Conservation (phyloP, 1,140 invertebrate genomes). For the Heliothis subflexa region DNA sequence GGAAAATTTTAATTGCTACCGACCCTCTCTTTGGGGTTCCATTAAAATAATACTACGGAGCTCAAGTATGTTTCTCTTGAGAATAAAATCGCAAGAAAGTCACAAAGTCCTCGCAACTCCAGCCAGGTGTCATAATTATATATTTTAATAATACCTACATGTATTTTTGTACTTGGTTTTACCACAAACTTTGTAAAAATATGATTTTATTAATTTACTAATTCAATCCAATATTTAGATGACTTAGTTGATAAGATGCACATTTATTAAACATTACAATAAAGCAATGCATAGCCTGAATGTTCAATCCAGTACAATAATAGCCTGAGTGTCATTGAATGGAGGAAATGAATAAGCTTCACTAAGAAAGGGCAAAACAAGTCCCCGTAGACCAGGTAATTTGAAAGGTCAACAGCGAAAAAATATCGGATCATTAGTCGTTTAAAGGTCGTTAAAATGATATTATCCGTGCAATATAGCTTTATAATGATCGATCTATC, state of each 20-base stretch:
- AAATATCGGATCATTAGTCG: conserved; percentile 44
- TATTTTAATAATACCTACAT: neutral
- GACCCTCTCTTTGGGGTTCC: conserved; percentile 49
- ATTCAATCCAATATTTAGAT: no score
- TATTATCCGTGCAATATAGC: conserved; percentile 50
- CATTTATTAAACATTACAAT: no score
- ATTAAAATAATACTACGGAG: conserved; percentile 59
- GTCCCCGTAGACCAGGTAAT: conserved; percentile 32
- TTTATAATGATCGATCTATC: conserved; percentile 65
- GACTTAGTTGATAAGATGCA: no score
- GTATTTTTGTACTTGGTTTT: no score
- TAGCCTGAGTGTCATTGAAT: neutral
- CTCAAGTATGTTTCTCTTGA: conserved; percentile 52
- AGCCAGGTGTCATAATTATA: conserved; percentile 33
- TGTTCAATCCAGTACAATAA: neutral
- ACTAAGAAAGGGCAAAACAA: conserved; percentile 39
- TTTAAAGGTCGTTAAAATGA: conserved; percentile 47
- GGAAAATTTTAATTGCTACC: conserved; percentile 63
- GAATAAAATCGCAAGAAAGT: conserved; percentile 47
- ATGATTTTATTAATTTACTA: no score
- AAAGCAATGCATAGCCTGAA: no score
- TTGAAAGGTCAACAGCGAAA: conserved; percentile 32
- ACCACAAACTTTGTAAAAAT: no score
- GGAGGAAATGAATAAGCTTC: neutral
- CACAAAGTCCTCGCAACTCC: conserved; percentile 28